Evolutionary conservation across 2,113 vertebrate genomes (phyloP), one percentile per base, ranked within the genome.

Genomic region (Chamaea fasciata): DNA sequence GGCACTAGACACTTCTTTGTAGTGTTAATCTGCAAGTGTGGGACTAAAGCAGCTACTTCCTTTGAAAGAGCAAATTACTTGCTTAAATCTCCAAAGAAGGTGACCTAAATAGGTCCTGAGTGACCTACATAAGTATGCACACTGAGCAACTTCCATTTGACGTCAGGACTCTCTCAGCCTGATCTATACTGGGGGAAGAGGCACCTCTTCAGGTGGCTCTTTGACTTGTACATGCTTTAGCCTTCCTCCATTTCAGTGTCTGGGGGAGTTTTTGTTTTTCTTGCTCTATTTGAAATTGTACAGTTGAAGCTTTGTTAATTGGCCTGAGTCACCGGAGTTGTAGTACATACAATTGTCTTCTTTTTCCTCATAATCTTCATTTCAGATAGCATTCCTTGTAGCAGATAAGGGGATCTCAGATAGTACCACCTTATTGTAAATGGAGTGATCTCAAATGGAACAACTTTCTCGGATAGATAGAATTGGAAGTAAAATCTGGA

Each of bases 41-140:
- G 41, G 85, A 67, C 69, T 92, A 87, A 92, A 80, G 52, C 79
- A 78, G 73, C 31, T 71, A 52, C 7, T 92, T 88, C 47, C 50
- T 90, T 94, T 88, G 73, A 87, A 95, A 88, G 24, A 84, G 35
- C 49, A 82, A 93, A 85, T 94, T 87, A 76, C 49, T 70, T 94
- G 46, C 52, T 93, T 86, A 83, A 94, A 81, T 90, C 55, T 83
- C 59, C 44, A 52, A 55, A 79, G 62, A 56, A 81, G 18, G 83
- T 86, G 83, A 63, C 83, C 85, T 83, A 69, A 37, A 77, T 87
- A 80, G 76, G 35, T 87, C 50, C 33, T 28, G 20, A 50, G 42
- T 83, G 80, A 73, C 59, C 82, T 76, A 55, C 44, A 42, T 92
- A 90, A 59, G 35, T 76, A 18, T 68, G 46, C 33, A 86, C 16